Conservation (phyloP, 2,797 vertebrate species). For the Lophotriccus pileatus region DNA sequence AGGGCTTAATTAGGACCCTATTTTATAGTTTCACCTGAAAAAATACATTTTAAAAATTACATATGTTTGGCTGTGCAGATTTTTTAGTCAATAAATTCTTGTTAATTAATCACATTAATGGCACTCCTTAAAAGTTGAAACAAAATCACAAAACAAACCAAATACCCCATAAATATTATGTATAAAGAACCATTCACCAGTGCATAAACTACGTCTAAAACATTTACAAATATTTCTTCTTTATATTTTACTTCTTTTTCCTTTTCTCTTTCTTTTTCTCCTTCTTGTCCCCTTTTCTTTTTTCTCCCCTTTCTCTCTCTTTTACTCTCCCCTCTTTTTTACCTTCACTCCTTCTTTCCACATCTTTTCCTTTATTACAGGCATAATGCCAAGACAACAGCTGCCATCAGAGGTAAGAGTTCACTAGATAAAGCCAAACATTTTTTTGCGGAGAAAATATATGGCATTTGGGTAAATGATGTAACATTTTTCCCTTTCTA, state of each 20-base stretch:
- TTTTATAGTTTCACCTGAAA: slow-evolving; percentile 83
- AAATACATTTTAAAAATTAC: slow-evolving; percentile 80
- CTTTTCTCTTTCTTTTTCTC: accelerated
- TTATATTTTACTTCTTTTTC: neutral
- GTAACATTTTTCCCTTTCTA: neutral
- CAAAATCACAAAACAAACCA: slow-evolving; percentile 77
- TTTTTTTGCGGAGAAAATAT: neutral
- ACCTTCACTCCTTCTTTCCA: neutral
- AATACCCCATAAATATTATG: slow-evolving; percentile 74
- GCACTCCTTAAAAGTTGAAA: slow-evolving; percentile 77
- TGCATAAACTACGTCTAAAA: slow-evolving; percentile 37
- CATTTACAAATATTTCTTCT: slow-evolving; percentile 46
- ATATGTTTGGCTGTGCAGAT: slow-evolving; percentile 73
- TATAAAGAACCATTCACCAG: slow-evolving; percentile 74
- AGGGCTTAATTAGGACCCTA: slow-evolving; percentile 77
- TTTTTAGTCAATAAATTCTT: slow-evolving; percentile 80
- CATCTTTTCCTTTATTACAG: neutral
- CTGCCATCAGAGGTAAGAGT: neutral
- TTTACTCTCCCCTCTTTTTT: neutral
- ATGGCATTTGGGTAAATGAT: neutral
- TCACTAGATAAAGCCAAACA: neutral
- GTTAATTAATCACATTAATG: slow-evolving; percentile 81
- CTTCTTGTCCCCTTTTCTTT: accelerated
- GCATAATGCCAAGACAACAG: neutral
- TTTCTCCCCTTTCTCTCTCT: neutral